Base-by-base conservation (phyloP, 2,888 invertebrate species). In the Cancer borealis region DNA sequence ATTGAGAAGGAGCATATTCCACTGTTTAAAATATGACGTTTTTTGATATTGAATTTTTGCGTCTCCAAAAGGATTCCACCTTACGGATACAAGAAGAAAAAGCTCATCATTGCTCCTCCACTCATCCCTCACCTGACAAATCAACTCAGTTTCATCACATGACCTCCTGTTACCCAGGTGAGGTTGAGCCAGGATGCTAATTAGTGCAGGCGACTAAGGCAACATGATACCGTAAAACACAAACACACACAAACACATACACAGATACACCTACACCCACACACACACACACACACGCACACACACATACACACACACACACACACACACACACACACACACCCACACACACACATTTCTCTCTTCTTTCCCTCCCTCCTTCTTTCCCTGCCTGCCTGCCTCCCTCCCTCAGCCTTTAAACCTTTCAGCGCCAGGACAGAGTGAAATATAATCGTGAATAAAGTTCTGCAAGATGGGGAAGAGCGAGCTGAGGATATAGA, bases 241-340 rank as follows among this genome's bases (percentile, higher is more conserved):
- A 79, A 73, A 92, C 79, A 92, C 92, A 92, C 46, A 92, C 54
- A 60, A 30, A 21, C 54, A 60, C 54, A 46, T 46, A 45, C 39
- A 60, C 60, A 88, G n/a, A n/a, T n/a, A n/a, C 92, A 73, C 79
- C 73, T n/a, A n/a, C 92, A 92, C 46, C 45, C 46, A 21, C 46
- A 21, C 46, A 46, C 46, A 46, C 88, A 60, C 49, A 60, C 49
- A 30, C 49, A 60, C 49, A 30, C 49, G 30, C 49, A 60, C 54
- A 60, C 54, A 21, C 54, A 60, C 54, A 46, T 46, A 45, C 39
- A 60, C 60, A 88, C 46, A 88, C 88, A 60, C 88, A 12, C 60
- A 54, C 39, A 60, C 46, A 17, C 26, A 60, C 54, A 54, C 49
- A 60, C 49, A 88, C 46, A n/a, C 39, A 60, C 88, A 4, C 45